Evolutionary conservation across 2,888 invertebrate species (phyloP).

Genomic region (Acrobasis repandana): DNA sequence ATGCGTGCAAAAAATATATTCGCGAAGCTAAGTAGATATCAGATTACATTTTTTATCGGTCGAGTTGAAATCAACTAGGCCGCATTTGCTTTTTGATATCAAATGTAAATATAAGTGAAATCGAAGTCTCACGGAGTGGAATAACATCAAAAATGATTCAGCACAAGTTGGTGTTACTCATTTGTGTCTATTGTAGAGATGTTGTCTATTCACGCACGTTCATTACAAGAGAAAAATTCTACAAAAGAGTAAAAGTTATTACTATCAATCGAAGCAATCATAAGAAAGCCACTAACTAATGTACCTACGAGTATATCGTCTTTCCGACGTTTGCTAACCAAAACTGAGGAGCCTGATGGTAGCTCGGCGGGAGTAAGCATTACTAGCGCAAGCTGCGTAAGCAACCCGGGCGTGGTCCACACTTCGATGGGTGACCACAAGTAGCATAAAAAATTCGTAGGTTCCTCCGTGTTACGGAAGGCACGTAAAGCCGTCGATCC

Average conservation of each 20-base stretch:
- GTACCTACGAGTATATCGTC: too few relatives aligned
- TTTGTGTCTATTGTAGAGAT: conserved; percentile 6
- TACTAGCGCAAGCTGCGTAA: too few relatives aligned
- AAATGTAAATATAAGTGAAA: conserved; percentile 8
- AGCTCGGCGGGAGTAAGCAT: too few relatives aligned
- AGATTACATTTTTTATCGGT: conserved; percentile 10
- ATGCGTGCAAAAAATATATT: background rate
- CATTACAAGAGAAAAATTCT: background rate
- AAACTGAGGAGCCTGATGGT: too few relatives aligned
- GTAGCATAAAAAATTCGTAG: too few relatives aligned
- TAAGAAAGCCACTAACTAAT: too few relatives aligned
- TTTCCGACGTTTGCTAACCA: too few relatives aligned
- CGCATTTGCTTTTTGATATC: conserved; percentile 11
- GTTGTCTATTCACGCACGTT: too few relatives aligned
- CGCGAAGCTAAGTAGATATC: background rate
- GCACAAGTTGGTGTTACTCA: background rate
- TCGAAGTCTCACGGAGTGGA: background rate
- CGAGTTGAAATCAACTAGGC: conserved; percentile 14
- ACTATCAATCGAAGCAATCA: background rate
- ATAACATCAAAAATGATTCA: background rate
- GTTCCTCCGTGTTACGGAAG: too few relatives aligned
- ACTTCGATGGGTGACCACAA: too few relatives aligned
- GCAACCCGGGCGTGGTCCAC: too few relatives aligned
- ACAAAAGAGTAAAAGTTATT: background rate
- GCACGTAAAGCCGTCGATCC: too few relatives aligned